Percentiles rank a stretch among this genome's conserved stretches.
These are phyloP conservation scores for Xiphorhynchus erythropygius DNA, from an alignment of 2,797 vertebrate genomes.

Conservation along the genomic window DNA sequence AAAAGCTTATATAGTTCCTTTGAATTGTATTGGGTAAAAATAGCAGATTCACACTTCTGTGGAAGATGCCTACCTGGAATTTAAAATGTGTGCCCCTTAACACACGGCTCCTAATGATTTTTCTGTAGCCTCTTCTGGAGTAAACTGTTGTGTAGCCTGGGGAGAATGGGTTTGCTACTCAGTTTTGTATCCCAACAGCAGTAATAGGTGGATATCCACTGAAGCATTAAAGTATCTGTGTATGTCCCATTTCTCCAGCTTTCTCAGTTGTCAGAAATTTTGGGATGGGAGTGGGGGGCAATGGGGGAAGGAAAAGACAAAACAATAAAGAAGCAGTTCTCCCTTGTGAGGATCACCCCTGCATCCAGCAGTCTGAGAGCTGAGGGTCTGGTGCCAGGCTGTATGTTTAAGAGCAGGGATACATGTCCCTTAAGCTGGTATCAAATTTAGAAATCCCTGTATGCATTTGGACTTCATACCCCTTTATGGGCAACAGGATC, in stretches of 20 bases:
- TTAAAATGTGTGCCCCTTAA: background rate
- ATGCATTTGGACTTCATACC: background rate
- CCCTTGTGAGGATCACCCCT: fast-evolving
- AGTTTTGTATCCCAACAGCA: background rate
- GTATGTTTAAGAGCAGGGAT: background rate
- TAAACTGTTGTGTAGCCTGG: background rate
- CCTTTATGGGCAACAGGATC: background rate
- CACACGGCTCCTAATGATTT: background rate
- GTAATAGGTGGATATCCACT: background rate
- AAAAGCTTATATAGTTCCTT: background rate
- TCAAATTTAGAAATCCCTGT: background rate
- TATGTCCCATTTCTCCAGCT: background rate
- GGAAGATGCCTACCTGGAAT: background rate
- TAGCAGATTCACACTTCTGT: background rate
- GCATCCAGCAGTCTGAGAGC: background rate
- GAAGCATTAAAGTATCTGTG: background rate
- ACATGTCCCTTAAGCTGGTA: fast-evolving
- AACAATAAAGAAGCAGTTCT: background rate
- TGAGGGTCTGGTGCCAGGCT: fast-evolving
- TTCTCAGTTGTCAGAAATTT: background rate
- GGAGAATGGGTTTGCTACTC: background rate
- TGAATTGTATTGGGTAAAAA: background rate
- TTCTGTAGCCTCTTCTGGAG: background rate
- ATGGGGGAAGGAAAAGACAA: background rate
- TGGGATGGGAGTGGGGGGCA: too few relatives aligned